A percentile compares a stretch with the other conserved stretches of the same genome.
Conservation (phyloP, 2,888 invertebrate species). For the Pachydiplax longipennis region DNA sequence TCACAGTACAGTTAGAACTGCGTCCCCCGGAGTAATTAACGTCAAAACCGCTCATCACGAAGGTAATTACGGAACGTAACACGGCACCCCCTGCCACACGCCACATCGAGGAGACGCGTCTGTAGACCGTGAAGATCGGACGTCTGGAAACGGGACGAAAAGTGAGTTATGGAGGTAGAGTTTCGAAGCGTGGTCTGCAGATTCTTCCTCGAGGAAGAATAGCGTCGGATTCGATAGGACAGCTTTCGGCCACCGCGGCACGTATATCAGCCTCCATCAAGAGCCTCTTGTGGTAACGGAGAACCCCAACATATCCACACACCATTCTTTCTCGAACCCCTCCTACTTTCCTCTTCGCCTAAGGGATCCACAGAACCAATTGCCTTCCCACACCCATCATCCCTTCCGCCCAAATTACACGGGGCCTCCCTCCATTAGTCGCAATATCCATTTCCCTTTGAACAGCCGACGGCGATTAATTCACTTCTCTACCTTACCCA, state of each 20-base stretch:
- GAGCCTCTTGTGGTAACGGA: neutral
- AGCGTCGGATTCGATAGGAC: neutral
- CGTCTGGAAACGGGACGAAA: neutral
- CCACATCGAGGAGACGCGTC: neutral
- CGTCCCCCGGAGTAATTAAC: too few relatives aligned
- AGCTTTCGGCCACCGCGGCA: neutral
- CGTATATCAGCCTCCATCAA: neutral
- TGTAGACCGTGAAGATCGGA: neutral
- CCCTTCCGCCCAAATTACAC: neutral
- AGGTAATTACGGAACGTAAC: too few relatives aligned
- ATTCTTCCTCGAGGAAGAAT: neutral
- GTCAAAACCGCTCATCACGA: too few relatives aligned
- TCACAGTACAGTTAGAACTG: too few relatives aligned
- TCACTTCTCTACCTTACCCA: neutral
- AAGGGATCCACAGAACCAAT: neutral
- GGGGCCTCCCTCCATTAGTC: slow-evolving; percentile 1
- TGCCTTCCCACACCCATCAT: neutral
- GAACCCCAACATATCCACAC: neutral
- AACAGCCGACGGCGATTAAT: neutral
- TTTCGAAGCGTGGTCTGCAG: neutral
- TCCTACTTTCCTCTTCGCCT: neutral
- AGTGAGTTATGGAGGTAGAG: slow-evolving; percentile 14
- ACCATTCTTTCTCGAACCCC: neutral
- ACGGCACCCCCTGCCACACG: neutral
- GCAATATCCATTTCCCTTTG: neutral